Base-by-base conservation (phyloP, 2,797 vertebrate species). In the Takifugu ocellatus region DNA sequence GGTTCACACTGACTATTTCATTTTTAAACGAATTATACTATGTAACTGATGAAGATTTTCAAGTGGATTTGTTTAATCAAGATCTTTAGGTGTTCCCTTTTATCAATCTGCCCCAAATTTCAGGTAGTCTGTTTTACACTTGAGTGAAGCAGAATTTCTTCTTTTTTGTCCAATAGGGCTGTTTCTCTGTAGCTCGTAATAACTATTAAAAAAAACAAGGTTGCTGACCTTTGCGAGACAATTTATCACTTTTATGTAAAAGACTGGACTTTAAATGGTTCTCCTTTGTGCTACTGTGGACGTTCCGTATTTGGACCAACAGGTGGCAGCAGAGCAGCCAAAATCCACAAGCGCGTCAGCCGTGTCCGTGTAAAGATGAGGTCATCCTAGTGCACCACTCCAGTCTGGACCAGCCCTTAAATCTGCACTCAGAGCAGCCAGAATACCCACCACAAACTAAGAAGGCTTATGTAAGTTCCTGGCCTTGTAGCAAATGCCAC, bases 301-400 rank as follows among this genome's bases (percentile, higher is more conserved):
- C 44, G 24, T 55, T 61, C 27, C 4, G 11, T 8, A 4, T 31
- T 0, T 49, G 1, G 9, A 51, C 57, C 88, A 54, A n/a, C 82
- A 87, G 88, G 72, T 82, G 90, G 86, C 81, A 82, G 85, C 84
- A 89, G 56, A 87, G 70, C 66, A 79, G 66, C 31, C 17, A 56
- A 65, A 69, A 1, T 3, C 31, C 12, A 1, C 29, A 42, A 9
- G 26, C n/a, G 54, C 75, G 71, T 71, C 74, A 80, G 66, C 75
- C 77, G 75, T 59, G 53, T 78, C 71, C 68, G 54, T 75, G 42
- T 46, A 62, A 68, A 51, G 75, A 85, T 89, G 85, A 88, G 86
- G 79, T 89, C 86, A 86, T 87, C 60, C 62, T 73, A 51, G 80
- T 85, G 82, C 86, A 84, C 59, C 75, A 82, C 63, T 82, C 67